Percentiles rank a stretch among this genome's conserved stretches.
phyloP scores from a whole-genome alignment of 2,113 vertebrate genomes.

The Bothrops jararaca region DNA sequence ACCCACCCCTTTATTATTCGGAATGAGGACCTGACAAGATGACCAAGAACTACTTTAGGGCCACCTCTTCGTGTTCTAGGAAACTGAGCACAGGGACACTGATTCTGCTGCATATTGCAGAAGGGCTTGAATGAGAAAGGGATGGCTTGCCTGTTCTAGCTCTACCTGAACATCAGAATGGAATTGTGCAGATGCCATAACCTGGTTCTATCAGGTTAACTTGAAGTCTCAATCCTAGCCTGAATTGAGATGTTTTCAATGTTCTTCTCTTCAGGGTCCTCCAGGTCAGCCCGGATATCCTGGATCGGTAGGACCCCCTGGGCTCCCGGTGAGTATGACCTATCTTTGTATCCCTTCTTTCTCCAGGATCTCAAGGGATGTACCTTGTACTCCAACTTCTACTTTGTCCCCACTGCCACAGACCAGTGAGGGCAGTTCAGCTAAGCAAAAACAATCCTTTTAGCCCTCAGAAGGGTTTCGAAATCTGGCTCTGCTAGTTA shows the following conservation, averaged over 20 bases:
- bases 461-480: not conserved
- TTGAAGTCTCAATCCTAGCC: not conserved
- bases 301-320: conserved; percentile 83
- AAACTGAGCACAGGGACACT: not conserved
- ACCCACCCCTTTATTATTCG: not conserved
- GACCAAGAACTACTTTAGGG: not conserved
- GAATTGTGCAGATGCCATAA: not conserved
- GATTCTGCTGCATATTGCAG: not conserved
- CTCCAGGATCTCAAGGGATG: not conserved
- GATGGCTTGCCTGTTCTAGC: not conserved
- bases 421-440: not conserved
- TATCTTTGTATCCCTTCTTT: not conserved
- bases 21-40: too few species aligned
- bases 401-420: not conserved
- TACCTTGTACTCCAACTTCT: not conserved
- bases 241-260: not conserved
- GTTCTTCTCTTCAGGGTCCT: conserved; percentile 72
- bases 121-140: not conserved
- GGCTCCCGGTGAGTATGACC: conserved; percentile 81
- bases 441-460: not conserved
- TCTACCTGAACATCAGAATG: not conserved
- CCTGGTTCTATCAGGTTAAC: not conserved
- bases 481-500: not conserved
- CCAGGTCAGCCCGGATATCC: conserved; percentile 87
- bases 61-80: not conserved